These are phyloP conservation scores for Tholera decimalis DNA, from an alignment of 2,888 invertebrate genomes.

Conservation along the genomic window DNA sequence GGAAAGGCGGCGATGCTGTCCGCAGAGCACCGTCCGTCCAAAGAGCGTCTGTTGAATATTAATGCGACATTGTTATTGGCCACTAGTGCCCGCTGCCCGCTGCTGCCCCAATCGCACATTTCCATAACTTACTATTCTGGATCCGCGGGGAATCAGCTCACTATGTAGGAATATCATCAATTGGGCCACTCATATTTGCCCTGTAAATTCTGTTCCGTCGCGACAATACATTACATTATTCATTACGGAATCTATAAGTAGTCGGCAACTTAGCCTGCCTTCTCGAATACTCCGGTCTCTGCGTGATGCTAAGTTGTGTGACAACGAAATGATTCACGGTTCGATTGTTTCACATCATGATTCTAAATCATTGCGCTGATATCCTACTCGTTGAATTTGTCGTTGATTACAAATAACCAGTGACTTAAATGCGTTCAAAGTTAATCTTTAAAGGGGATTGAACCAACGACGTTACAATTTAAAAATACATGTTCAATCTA, in stretches of 20 bases:
- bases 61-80: conserved; percentile 91
- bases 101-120: conserved; percentile 91
- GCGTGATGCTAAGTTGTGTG: conserved; percentile 55
- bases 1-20: conserved; percentile 84
- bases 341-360: conserved; percentile 72
- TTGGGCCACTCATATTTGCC: conserved; percentile 82
- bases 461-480: conserved; percentile 39
- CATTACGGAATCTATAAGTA: conserved; percentile 78
- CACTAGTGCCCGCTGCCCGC: conserved; percentile 89
- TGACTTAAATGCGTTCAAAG: conserved; percentile 40
- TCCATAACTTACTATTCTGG: conserved; percentile 91
- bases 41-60: conserved; percentile 90
- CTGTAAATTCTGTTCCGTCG: conserved; percentile 80
- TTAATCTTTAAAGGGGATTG: conserved; percentile 42
- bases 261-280: conserved; percentile 66
- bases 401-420: conserved; percentile 51
- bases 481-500: conserved; percentile 49
- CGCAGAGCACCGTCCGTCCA: conserved; percentile 84
- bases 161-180: conserved; percentile 87
- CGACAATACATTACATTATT: conserved; percentile 80
- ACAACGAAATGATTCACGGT: conserved; percentile 71
- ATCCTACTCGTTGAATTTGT: conserved; percentile 44
- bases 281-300: conserved; percentile 69
- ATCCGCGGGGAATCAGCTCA: conserved; percentile 89
- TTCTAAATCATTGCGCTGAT: conserved; percentile 61